Evolutionary conservation across 2,888 invertebrate genomes (phyloP).

Genomic region (Heliconius ethilla): DNA sequence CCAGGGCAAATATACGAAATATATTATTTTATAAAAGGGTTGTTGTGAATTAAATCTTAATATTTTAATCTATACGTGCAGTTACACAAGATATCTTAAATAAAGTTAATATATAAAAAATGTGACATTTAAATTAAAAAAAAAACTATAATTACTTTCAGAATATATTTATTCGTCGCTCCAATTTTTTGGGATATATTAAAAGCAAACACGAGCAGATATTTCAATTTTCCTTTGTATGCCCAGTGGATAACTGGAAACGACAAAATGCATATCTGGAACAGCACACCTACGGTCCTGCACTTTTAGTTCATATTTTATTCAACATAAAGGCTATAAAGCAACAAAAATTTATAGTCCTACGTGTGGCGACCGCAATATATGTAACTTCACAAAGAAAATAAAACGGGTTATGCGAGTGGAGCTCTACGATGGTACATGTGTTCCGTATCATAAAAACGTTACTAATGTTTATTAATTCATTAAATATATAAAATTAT

Average conservation of each 20-base stretch:
- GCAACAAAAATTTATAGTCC: conserved; percentile 43
- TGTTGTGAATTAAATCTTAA: too few relatives aligned
- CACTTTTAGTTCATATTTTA: conserved; percentile 44
- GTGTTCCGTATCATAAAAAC: conserved; percentile 26
- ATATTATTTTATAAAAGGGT: too few relatives aligned
- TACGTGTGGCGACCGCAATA: conserved; percentile 43
- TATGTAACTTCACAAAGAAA: conserved; percentile 39
- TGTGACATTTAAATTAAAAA: not conserved
- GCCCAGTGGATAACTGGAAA: conserved; percentile 22
- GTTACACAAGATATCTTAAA: too few relatives aligned
- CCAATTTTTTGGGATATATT: not conserved
- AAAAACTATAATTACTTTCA: not conserved
- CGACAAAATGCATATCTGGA: conserved; percentile 26
- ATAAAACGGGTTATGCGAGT: conserved; percentile 31
- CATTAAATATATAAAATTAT: not conserved
- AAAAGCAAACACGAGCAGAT: conserved; percentile 6
- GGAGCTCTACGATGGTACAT: conserved; percentile 4
- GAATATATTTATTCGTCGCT: not conserved
- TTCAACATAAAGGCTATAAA: conserved; percentile 42
- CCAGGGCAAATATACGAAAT: too few relatives aligned
- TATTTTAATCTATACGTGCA: too few relatives aligned
- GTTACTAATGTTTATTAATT: not conserved
- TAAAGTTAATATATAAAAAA: not conserved
- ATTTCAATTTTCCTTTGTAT: conserved; percentile 7
- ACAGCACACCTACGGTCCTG: conserved; percentile 33